Conservation (phyloP, 1,140 invertebrate species). For the Drosophila auraria region DNA sequence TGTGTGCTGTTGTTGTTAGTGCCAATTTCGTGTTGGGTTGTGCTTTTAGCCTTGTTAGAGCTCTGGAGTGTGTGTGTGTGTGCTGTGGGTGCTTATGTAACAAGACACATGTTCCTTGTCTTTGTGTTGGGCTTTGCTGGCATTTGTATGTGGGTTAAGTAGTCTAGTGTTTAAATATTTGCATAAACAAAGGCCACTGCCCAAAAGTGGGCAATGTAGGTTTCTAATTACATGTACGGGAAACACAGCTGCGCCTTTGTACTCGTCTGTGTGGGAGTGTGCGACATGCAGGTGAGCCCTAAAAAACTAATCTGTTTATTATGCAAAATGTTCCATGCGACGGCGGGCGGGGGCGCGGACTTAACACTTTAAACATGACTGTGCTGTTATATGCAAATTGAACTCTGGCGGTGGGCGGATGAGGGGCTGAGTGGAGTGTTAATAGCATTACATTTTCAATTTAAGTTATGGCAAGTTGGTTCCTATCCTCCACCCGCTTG, state of each 20-base stretch:
- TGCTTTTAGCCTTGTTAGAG: slow-evolving; percentile 46
- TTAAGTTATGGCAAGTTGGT: slow-evolving; percentile 67
- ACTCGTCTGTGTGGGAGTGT: slow-evolving; percentile 5
- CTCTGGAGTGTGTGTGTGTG: slow-evolving; percentile 16
- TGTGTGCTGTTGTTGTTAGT: slow-evolving; percentile 61
- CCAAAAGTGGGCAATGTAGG: slow-evolving; percentile 64
- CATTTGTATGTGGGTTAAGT: slow-evolving; percentile 71
- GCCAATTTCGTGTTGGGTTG: slow-evolving; percentile 60
- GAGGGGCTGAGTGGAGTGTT: slow-evolving; percentile 53
- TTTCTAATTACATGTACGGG: slow-evolving; percentile 66
- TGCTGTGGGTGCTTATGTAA: slow-evolving; percentile 47
- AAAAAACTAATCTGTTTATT: slow-evolving; percentile 70
- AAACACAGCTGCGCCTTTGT: slow-evolving; percentile 19
- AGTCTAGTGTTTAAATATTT: slow-evolving; percentile 72
- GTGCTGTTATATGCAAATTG: slow-evolving; percentile 71
- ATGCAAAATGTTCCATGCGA: slow-evolving; percentile 72
- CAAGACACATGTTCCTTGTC: slow-evolving; percentile 37
- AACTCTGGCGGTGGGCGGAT: slow-evolving; percentile 7
- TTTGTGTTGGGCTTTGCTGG: slow-evolving; percentile 21
- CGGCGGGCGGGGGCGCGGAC: neutral
- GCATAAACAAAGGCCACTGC: slow-evolving; percentile 70
- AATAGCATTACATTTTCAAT: slow-evolving; percentile 74
- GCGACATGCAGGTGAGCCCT: slow-evolving; percentile 57
- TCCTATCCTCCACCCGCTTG: neutral
- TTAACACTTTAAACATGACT: slow-evolving; percentile 44